Percentiles rank a stretch among this genome's conserved stretches.
These are phyloP conservation scores for Drosophila longiperda DNA, from an alignment of 2,888 invertebrate species.

Conservation along the genomic window DNA sequence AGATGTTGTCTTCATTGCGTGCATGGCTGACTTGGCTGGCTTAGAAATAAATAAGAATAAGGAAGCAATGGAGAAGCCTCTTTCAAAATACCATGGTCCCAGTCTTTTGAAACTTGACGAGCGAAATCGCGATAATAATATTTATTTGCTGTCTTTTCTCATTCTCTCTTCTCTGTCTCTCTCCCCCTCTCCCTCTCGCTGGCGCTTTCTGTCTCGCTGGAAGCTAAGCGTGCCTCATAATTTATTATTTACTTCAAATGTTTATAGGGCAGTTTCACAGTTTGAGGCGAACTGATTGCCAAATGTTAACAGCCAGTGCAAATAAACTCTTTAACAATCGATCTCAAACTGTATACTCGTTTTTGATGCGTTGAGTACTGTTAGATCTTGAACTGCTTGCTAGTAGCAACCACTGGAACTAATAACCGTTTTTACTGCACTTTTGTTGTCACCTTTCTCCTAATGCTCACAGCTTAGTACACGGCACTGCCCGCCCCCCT, in stretches of 20 bases:
- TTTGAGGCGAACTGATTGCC: slow-evolving; percentile 1
- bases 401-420: background rate
- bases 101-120: slow-evolving; percentile 48
- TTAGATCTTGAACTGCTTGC: background rate
- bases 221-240: slow-evolving; percentile 59
- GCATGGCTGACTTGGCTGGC: slow-evolving; percentile 35
- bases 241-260: slow-evolving; percentile 51
- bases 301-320: slow-evolving; percentile 1
- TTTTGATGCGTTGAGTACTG: background rate
- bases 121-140: slow-evolving; percentile 72
- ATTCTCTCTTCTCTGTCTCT: background rate
- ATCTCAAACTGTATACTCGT: background rate
- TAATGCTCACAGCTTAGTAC: slow-evolving; percentile 13
- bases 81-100: slow-evolving; percentile 45
- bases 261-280: slow-evolving; percentile 30
- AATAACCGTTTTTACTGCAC: slow-evolving; percentile 31
- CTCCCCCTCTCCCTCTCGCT: background rate
- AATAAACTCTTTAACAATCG: background rate
- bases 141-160: slow-evolving; percentile 64
- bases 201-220: slow-evolving; percentile 10
- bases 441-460: slow-evolving; percentile 14
- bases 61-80: slow-evolving; percentile 57
- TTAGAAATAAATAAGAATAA: slow-evolving; percentile 50
- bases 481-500: background rate
- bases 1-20: slow-evolving; percentile 81